Base-by-base conservation (phyloP, 2,888 invertebrate genomes). In the Aproaerema taeniolella region DNA sequence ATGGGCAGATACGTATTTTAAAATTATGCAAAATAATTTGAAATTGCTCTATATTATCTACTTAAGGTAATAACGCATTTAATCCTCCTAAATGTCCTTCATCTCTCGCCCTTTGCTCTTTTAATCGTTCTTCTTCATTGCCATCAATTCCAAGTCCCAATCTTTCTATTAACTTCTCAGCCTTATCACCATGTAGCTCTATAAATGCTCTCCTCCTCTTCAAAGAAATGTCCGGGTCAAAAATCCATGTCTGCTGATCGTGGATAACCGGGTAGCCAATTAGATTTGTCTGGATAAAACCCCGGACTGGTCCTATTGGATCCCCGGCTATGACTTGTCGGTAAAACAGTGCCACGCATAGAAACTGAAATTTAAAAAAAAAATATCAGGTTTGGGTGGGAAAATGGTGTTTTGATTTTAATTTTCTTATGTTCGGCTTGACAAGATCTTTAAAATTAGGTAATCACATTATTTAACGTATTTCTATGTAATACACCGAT, bases 91-190 rank as follows among this genome's bases (percentile, higher is more conserved):
- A 67, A 72, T 89, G 89, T 0, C 89, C 89, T 39, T 80, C 74
- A 52, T 91, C 91, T 42, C 91, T 72, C 16, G 65, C 51, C 45
- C 71, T 70, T 53, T 91, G 91, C 40, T 77, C 62, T 10, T 50
- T 60, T 17, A 89, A 54, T 39, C 91, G 72, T 48, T 89, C 85
- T 16, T 88, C 75, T 24, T 88, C 88, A n/a, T 76, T 82, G 0
- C 91, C 92, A 60, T 91, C 91, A 11, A 81, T 67, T 1, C 92
- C 92, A 40, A 91, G 68, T 0, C 92, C 92, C 5, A 92, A 55
- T 47, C 90, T 81, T 55, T 91, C 91, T 5, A 93, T 92, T 7
- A 91, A 75, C 41, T 86, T 87, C 44, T 89, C 90, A 1, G 91
- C 92, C 46, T 88, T 87, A 43, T 81, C 79, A 0, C 93, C 93